Evolutionary conservation across 1,140 invertebrate genomes (phyloP).

Genomic region (Gryllus bimaculatus): DNA sequence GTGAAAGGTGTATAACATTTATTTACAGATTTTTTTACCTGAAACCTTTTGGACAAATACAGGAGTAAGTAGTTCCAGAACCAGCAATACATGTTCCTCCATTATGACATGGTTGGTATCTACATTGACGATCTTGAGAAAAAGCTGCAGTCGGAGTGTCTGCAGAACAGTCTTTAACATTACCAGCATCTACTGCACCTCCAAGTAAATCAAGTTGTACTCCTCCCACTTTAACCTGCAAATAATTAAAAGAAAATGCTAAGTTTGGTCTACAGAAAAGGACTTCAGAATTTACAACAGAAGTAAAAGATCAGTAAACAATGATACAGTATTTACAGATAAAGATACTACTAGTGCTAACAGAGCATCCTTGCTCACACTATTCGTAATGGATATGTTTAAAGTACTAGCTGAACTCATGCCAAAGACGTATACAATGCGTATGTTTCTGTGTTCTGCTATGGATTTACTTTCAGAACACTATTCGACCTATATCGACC

Average conservation of each 20-base stretch:
- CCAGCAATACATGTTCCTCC: conserved; percentile 40
- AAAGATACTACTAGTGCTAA: no score
- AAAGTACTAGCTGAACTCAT: no score
- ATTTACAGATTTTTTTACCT: conserved; percentile 27
- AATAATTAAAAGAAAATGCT: not conserved
- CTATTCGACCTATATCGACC: no score
- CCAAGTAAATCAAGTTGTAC: conserved; percentile 51
- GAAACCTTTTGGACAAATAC: conserved; percentile 41
- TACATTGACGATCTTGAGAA: conserved; percentile 33
- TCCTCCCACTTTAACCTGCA: conserved; percentile 52
- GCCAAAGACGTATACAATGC: no score
- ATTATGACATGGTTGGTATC: conserved; percentile 47
- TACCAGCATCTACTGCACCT: conserved; percentile 57
- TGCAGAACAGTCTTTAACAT: conserved; percentile 61
- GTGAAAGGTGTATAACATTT: not conserved
- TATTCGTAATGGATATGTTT: no score
- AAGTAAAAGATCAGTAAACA: no score
- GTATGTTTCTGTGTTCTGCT: no score
- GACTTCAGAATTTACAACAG: no score
- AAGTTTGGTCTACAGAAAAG: no score
- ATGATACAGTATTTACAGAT: no score
- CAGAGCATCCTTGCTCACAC: no score
- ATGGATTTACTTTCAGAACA: no score
- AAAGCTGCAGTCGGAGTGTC: conserved; percentile 18
- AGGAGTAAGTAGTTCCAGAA: conserved; percentile 39